Base-by-base conservation (phyloP, 2,888 invertebrate species). In the Zhengitettix transpicula region DNA sequence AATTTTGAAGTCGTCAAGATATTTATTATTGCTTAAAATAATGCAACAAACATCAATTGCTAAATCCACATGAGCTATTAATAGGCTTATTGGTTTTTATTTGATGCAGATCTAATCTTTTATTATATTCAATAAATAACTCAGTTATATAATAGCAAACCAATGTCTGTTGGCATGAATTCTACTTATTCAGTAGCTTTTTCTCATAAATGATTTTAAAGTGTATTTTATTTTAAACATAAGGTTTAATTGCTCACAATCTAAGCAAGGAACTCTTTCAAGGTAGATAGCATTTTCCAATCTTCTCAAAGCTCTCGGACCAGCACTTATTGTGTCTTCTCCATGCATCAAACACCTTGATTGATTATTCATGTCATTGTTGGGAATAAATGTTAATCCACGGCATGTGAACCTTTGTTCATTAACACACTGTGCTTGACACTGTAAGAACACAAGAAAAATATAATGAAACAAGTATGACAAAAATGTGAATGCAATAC, bases 211-310 rank as follows among this genome's bases (percentile, higher is more conserved):
- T 9, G 47, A 47, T n/a, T 47, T 47, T 47, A 10, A 47, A 47
- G 15, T n/a, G 14, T 47, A n/a, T 47, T 47, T 47, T n/a, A 10
- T 51, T 51, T 51, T 10, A 15, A 51, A 51, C 1, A 17, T 52
- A 9, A 15, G 17, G 11, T 1, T 17, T 17, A 53, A 40, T 52
- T 56, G 74, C 81, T 79, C 74, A 92, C 92, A 82, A 71, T 92
- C 88, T 42, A 92, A 78, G 70, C 92, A 93, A 63, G 84, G 83
- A 55, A 89, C 89, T 65, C 87, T 81, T 66, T 92, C 84, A 69
- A 85, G 87, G 71, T 90, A 92, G 51, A 81, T 78, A 10, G 84
- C 84, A 42, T 79, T 78, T 0, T 78, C 71, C 41, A 77, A 75
- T 47, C 78, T 71, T 42, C 79, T 72, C 61, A 90, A 72, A 56